Evolutionary conservation across 2,888 invertebrate genomes (phyloP).

Genomic region (Polietes domitor): DNA sequence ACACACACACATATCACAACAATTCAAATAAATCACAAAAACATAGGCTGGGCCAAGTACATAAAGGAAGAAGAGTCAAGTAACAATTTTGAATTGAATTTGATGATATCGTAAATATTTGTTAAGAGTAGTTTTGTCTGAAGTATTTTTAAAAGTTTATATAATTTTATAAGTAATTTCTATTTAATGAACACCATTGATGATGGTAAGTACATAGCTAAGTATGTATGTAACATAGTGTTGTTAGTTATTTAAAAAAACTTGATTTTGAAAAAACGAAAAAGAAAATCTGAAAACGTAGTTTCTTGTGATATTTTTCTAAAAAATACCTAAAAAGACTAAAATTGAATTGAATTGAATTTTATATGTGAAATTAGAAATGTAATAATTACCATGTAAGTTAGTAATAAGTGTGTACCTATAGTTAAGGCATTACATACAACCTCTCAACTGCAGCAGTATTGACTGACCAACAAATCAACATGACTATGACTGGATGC

Average conservation of each 20-base stretch:
- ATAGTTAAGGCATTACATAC: not conserved
- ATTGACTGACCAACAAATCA: not conserved
- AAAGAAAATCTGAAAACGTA: not conserved
- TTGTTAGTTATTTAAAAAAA: too few relatives aligned
- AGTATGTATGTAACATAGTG: slow-evolving; percentile 4
- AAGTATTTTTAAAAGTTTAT: not conserved
- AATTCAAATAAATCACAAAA: not conserved
- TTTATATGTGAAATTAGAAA: not conserved
- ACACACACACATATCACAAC: not conserved
- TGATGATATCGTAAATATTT: slow-evolving; percentile 6
- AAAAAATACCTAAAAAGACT: not conserved
- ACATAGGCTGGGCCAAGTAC: slow-evolving; percentile 56
- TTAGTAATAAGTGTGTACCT: not conserved
- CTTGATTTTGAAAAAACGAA: not conserved
- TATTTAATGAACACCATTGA: not conserved
- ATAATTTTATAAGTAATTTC: not conserved
- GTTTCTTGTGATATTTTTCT: slow-evolving; percentile 23
- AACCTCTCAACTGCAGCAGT: too few relatives aligned
- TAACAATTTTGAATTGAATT: not conserved
- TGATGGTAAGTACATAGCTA: slow-evolving; percentile 17
- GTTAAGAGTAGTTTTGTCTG: not conserved
- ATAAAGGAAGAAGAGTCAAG: slow-evolving; percentile 6
- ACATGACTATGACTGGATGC: too few relatives aligned
- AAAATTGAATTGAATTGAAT: not conserved
- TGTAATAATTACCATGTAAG: not conserved